These are phyloP conservation scores for Drosophila longiperda DNA, from an alignment of 2,888 invertebrate genomes.

Conservation along the genomic window DNA sequence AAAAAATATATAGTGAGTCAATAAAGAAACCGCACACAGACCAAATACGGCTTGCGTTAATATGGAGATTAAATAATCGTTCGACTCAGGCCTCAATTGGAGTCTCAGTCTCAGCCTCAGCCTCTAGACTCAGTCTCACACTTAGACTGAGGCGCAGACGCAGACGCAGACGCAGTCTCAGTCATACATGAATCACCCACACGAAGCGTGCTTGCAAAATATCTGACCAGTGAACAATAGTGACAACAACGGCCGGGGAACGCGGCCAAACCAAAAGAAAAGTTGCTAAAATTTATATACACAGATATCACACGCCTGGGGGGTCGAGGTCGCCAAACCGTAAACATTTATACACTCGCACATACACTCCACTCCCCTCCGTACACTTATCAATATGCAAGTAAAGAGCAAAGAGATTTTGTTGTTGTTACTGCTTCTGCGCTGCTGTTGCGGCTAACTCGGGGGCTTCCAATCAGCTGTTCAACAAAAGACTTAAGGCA, in stretches of 20 bases:
- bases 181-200: conserved; percentile 57
- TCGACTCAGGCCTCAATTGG: conserved; percentile 39
- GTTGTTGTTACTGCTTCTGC: not conserved
- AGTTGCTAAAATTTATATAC: conserved; percentile 67
- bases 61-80: conserved; percentile 76
- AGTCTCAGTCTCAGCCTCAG: conserved; percentile 21
- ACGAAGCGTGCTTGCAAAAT: conserved; percentile 53
- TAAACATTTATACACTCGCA: conserved; percentile 63
- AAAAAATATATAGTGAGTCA: conserved; percentile 62
- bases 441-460: conserved; percentile 24
- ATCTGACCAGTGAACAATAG: conserved; percentile 51
- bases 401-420: conserved; percentile 41
- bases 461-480: conserved; percentile 70
- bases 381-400: conserved; percentile 67
- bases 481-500: conserved; percentile 73
- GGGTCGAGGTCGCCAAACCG: conserved; percentile 76
- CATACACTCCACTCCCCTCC: not conserved
- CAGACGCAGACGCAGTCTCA: conserved; percentile 16
- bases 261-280: conserved; percentile 52
- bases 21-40: conserved; percentile 72
- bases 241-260: conserved; percentile 43
- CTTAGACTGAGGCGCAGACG: not conserved
- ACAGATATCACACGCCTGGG: conserved; percentile 69
- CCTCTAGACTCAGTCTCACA: too few relatives aligned
- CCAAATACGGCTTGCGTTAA: conserved; percentile 67